Percentiles rank a stretch among this genome's conserved stretches.
Conservation (phyloP, 2,888 invertebrate species). For the Dynastes grantii region DNA sequence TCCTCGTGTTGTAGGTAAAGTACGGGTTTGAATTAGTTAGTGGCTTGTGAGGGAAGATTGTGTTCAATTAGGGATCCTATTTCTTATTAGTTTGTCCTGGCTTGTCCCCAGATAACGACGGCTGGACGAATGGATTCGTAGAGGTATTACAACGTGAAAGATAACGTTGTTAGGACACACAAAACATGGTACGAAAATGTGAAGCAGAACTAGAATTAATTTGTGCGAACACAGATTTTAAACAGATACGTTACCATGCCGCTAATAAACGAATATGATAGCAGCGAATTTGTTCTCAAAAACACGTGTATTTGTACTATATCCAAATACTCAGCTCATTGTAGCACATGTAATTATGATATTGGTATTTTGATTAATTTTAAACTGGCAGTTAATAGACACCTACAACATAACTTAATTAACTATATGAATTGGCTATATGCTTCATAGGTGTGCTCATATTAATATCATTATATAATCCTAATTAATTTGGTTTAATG, state of each 20-base stretch:
- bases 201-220: conserved; percentile 19
- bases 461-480: too few relatives aligned
- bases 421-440: too few relatives aligned
- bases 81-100: conserved; percentile 41
- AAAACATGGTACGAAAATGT: conserved; percentile 24
- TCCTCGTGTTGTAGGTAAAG: conserved; percentile 8
- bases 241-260: not conserved
- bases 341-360: too few relatives aligned
- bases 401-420: too few relatives aligned
- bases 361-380: too few relatives aligned
- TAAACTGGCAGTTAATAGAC: too few relatives aligned
- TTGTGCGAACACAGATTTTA: not conserved
- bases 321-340: too few relatives aligned
- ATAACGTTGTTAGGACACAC: conserved; percentile 19
- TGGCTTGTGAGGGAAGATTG: conserved; percentile 22
- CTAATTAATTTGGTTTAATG: too few relatives aligned
- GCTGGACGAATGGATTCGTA: conserved; percentile 13
- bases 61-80: conserved; percentile 41
- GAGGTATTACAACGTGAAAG: conserved; percentile 36
- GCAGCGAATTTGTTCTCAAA: too few relatives aligned
- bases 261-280: too few relatives aligned
- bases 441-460: too few relatives aligned
- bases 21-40: conserved; percentile 32
- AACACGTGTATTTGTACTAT: too few relatives aligned
- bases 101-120: conserved; percentile 35